Evolutionary conservation across 2,888 invertebrate species (phyloP).

Genomic region (Anoncus sp.): DNA sequence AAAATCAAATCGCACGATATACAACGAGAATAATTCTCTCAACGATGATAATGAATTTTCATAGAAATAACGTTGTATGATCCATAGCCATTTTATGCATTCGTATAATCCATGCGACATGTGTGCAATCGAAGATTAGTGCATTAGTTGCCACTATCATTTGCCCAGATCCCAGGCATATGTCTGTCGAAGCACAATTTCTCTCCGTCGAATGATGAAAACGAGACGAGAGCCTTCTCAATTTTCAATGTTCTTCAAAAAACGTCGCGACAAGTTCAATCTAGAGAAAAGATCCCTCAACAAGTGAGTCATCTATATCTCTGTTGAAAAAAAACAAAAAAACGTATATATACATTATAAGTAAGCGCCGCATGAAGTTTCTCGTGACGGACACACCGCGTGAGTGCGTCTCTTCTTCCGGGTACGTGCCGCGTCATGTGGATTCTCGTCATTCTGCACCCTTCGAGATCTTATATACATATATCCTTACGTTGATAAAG

Average conservation of each 20-base stretch:
- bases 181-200: constrained; percentile 24
- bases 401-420: constrained; percentile 20
- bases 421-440: constrained; percentile 28
- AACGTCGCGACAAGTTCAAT: constrained; percentile 27
- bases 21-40: background rate
- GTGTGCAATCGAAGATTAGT: constrained; percentile 55
- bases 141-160: constrained; percentile 21
- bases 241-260: constrained; percentile 51
- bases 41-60: constrained; percentile 18
- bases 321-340: background rate
- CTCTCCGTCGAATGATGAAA: constrained; percentile 17
- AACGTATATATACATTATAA: background rate
- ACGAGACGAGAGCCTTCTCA: constrained; percentile 17
- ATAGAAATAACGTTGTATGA: constrained; percentile 11
- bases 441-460: constrained; percentile 13
- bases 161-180: constrained; percentile 18
- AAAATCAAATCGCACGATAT: background rate
- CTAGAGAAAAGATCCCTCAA: constrained; percentile 13
- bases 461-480: background rate
- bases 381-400: constrained; percentile 36
- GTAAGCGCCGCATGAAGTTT: constrained; percentile 21
- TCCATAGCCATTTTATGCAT: too few species aligned
- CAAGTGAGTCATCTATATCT: too few species aligned
- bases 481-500: constrained; percentile 22
- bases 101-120: constrained; percentile 56